These are phyloP conservation scores for Aramus guarauna DNA, from an alignment of 2,113 vertebrate species.

Conservation along the genomic window DNA sequence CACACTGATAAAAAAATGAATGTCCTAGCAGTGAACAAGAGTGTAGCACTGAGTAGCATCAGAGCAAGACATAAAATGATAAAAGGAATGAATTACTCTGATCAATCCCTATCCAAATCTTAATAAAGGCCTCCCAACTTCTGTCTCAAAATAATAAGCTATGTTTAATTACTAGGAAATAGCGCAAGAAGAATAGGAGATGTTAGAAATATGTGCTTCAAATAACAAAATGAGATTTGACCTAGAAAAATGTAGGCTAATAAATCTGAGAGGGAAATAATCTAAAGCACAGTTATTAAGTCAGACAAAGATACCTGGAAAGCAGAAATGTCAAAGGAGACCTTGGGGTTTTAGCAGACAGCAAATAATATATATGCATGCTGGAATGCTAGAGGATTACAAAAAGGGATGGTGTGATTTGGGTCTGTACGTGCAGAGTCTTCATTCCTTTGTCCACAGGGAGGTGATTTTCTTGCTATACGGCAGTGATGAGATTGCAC, in stretches of 20 bases:
- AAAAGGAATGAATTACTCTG: neutral
- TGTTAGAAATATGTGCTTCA: neutral
- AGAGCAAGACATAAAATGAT: neutral
- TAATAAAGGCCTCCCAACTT: neutral
- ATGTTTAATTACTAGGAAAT: neutral
- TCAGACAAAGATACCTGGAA: constrained; percentile 56
- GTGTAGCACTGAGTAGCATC: neutral
- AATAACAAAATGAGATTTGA: constrained; percentile 12
- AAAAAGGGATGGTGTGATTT: constrained; percentile 15
- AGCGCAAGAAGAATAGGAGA: neutral
- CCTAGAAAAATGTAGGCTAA: constrained; percentile 29
- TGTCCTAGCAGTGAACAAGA: neutral
- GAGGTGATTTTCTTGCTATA: constrained; percentile 9
- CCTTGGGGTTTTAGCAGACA: constrained; percentile 27
- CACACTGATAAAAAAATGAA: neutral
- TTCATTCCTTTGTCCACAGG: constrained; percentile 13
- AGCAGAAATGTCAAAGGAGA: constrained; percentile 48
- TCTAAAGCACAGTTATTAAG: constrained; percentile 46
- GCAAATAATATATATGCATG: constrained; percentile 19
- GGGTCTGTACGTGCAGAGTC: neutral
- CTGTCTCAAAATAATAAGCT: neutral
- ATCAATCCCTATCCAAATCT: neutral
- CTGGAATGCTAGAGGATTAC: constrained; percentile 18
- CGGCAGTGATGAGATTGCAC: neutral
- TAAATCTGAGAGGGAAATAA: constrained; percentile 54